A percentile compares a stretch with the other conserved stretches of the same genome.
Conservation (phyloP, 2,888 invertebrate genomes). For the Autographa gamma region DNA sequence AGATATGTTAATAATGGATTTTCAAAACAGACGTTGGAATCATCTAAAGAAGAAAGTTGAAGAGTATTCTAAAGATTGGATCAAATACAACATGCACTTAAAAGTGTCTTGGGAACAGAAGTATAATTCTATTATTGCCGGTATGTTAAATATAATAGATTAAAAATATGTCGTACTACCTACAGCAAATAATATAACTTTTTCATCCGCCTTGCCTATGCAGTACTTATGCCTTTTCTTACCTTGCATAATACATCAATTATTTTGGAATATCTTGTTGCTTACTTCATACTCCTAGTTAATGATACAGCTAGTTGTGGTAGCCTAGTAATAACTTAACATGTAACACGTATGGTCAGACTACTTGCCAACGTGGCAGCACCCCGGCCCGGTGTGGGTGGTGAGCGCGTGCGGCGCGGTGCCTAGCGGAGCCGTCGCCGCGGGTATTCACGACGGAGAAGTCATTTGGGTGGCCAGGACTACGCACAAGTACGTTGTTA, state of each 20-base stretch:
- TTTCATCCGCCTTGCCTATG: too few species aligned
- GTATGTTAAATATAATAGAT: constrained; percentile 55
- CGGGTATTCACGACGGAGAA: constrained; percentile 75
- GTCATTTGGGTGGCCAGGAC: constrained; percentile 80
- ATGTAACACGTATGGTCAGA: constrained; percentile 56
- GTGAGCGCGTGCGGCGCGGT: constrained; percentile 83
- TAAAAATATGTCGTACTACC: background rate
- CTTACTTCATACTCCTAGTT: too few species aligned
- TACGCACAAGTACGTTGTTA: too few species aligned
- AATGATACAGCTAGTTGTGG: too few species aligned
- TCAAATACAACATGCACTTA: constrained; percentile 74
- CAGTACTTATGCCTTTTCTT: too few species aligned
- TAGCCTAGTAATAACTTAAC: too few species aligned
- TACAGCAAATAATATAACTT: too few species aligned
- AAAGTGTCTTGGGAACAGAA: constrained; percentile 78
- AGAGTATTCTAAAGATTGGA: constrained; percentile 76
- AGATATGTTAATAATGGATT: background rate
- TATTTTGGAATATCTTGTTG: too few species aligned
- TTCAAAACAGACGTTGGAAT: constrained; percentile 72
- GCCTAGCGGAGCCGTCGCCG: constrained; percentile 82
- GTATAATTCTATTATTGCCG: constrained; percentile 71
- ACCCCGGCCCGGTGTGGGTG: constrained; percentile 81
- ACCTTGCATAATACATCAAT: too few species aligned
- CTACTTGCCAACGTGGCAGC: constrained; percentile 72
- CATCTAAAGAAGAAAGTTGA: constrained; percentile 74